phyloP scores from a whole-genome alignment of 2,888 invertebrate genomes.

The Polyommatus iphigenia region DNA sequence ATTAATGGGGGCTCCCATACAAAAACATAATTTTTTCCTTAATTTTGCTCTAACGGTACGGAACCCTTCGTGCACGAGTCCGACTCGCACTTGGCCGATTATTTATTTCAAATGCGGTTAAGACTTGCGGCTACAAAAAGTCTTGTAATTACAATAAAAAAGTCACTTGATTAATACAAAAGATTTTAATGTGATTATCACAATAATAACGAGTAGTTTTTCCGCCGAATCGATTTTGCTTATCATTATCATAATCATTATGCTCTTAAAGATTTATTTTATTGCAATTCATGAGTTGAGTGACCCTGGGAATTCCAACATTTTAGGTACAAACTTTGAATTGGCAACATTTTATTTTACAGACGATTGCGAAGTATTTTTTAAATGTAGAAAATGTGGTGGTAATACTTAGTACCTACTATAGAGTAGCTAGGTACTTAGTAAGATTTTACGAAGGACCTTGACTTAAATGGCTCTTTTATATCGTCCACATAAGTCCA shows the following conservation, averaged over 20 bases:
- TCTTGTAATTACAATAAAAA: neutral
- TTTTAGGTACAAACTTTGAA: neutral
- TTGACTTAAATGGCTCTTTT: too few species aligned
- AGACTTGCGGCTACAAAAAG: too few species aligned
- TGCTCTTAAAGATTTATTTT: neutral
- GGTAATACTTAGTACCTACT: too few species aligned
- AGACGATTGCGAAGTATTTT: neutral
- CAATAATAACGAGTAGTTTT: neutral
- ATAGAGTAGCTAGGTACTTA: too few species aligned
- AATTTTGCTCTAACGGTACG: too few species aligned
- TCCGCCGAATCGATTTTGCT: neutral
- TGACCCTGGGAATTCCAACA: constrained; percentile 5
- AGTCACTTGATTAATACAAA: neutral
- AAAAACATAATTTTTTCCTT: too few species aligned
- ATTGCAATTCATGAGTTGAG: neutral
- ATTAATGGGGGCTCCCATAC: too few species aligned
- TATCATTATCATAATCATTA: constrained; percentile 1
- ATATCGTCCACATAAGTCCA: too few species aligned
- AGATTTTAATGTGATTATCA: neutral
- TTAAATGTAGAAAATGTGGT: too few species aligned
- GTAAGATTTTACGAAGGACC: too few species aligned
- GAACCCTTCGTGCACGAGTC: too few species aligned
- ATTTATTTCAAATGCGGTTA: neutral
- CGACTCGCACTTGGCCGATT: neutral
- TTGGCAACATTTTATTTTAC: neutral